A percentile compares a stretch with the other conserved stretches of the same genome.
These are phyloP conservation scores for Aulostomus chinensis DNA, from an alignment of 2,797 vertebrate genomes.

Conservation along the genomic window DNA sequence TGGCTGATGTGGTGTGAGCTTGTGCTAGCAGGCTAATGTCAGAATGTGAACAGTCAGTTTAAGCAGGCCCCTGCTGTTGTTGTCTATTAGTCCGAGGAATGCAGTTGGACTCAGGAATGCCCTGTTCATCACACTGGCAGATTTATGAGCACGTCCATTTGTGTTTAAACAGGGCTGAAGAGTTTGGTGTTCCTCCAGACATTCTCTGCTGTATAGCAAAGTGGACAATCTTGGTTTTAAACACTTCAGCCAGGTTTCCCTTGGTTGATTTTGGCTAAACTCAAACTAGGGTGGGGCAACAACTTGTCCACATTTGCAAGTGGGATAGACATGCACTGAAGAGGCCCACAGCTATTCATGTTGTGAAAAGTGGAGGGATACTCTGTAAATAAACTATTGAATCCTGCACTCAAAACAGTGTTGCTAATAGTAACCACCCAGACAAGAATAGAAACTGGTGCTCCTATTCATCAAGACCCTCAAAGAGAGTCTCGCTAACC, in stretches of 20 bases:
- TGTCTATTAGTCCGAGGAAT: conserved; percentile 79
- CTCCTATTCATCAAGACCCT: conserved; percentile 5
- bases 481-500: conserved; percentile 1
- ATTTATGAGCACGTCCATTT: conserved; percentile 75
- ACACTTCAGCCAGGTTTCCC: conserved; percentile 35
- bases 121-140: conserved; percentile 78
- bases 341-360: conserved; percentile 24
- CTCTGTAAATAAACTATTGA: conserved; percentile 28
- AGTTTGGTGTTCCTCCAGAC: conserved; percentile 32
- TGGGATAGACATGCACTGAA: conserved; percentile 37
- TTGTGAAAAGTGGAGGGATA: conserved; percentile 12
- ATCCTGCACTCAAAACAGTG: conserved; percentile 14
- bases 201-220: background rate
- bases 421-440: conserved; percentile 19
- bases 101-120: conserved; percentile 76
- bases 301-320: conserved; percentile 37
- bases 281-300: conserved; percentile 59
- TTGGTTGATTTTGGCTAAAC: conserved; percentile 46
- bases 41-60: conserved; percentile 23
- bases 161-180: conserved; percentile 58
- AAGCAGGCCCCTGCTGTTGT: conserved; percentile 67
- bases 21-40: conserved; percentile 54
- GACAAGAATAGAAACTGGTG: conserved; percentile 18
- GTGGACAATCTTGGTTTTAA: conserved; percentile 8
- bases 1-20: conserved; percentile 13